phyloP scores from a whole-genome alignment of 2,113 vertebrate genomes.

The Pangasianodon hypophthalmus region DNA sequence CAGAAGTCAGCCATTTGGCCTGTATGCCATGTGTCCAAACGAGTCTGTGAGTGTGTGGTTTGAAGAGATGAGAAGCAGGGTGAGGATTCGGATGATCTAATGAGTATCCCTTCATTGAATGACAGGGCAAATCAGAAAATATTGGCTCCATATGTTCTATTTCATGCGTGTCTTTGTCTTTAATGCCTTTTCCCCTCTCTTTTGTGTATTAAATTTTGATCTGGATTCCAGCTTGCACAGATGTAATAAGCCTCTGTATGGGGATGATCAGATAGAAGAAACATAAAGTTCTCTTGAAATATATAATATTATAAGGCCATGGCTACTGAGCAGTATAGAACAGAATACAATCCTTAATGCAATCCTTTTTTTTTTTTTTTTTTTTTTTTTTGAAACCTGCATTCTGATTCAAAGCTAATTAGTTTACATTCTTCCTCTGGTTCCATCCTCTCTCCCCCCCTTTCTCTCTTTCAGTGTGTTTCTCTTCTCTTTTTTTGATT shows the following conservation, averaged over 20 bases:
- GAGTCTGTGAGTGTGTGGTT: conserved; percentile 2
- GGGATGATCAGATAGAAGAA: neutral
- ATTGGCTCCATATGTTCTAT: conserved; percentile 42
- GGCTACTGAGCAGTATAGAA: neutral
- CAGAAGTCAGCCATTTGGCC: conserved; percentile 21
- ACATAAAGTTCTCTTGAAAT: neutral
- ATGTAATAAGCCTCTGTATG: conserved; percentile 1
- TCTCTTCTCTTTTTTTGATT: conserved; percentile 2
- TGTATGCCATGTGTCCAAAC: conserved; percentile 28
- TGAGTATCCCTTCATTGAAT: conserved; percentile 21
- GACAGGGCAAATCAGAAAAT: conserved; percentile 36
- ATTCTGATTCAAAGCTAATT: conserved; percentile 8
- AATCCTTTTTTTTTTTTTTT: neutral
- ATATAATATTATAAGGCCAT: neutral
- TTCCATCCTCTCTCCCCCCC: neutral
- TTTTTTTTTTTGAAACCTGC: neutral
- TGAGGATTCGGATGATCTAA: conserved; percentile 26
- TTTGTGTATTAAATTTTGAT: conserved; percentile 17
- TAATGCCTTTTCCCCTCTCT: neutral
- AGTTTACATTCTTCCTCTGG: neutral
- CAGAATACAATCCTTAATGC: neutral
- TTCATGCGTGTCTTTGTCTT: conserved; percentile 22
- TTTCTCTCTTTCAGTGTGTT: neutral
- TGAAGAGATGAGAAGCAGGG: neutral
- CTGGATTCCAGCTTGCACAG: neutral